phyloP scores from a whole-genome alignment of 1,140 invertebrate genomes.

The Drosophila teissieri region DNA sequence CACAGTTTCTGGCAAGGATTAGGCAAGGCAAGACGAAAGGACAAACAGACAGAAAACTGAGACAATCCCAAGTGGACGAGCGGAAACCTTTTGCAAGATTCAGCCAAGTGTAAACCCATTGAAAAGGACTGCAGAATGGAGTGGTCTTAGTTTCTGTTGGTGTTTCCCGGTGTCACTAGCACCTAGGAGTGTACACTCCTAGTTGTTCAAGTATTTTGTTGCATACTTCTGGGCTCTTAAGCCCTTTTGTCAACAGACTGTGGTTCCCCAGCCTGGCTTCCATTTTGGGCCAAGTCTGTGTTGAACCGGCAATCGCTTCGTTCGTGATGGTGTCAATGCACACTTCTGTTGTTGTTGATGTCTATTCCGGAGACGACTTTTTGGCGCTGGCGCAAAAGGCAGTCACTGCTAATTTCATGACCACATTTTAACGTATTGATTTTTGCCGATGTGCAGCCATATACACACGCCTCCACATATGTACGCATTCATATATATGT shows the following conservation, averaged over 20 bases:
- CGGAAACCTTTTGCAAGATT: slow-evolving; percentile 27
- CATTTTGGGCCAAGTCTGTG: slow-evolving; percentile 35
- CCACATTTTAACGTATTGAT: slow-evolving; percentile 77
- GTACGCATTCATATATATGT: background rate
- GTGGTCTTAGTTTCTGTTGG: slow-evolving; percentile 24
- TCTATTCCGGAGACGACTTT: slow-evolving; percentile 59
- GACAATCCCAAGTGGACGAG: slow-evolving; percentile 16
- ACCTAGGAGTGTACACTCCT: slow-evolving; percentile 7
- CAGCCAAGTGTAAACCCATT: slow-evolving; percentile 65
- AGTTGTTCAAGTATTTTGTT: slow-evolving; percentile 34
- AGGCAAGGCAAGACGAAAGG: slow-evolving; percentile 22
- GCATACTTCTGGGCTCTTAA: slow-evolving; percentile 66
- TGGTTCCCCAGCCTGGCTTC: slow-evolving; percentile 18
- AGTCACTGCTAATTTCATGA: slow-evolving; percentile 75
- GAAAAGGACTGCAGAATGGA: slow-evolving; percentile 48
- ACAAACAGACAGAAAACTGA: slow-evolving; percentile 11
- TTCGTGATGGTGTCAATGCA: slow-evolving; percentile 33
- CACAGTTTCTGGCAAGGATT: slow-evolving; percentile 17
- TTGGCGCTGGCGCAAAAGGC: slow-evolving; percentile 68
- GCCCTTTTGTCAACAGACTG: slow-evolving; percentile 67
- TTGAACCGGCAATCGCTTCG: slow-evolving; percentile 11
- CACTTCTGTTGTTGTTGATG: slow-evolving; percentile 41
- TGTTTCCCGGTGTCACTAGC: background rate
- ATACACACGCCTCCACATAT: background rate
- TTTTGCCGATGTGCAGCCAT: slow-evolving; percentile 41